phyloP scores from a whole-genome alignment of 2,797 vertebrate genomes.

The Morus bassanus region DNA sequence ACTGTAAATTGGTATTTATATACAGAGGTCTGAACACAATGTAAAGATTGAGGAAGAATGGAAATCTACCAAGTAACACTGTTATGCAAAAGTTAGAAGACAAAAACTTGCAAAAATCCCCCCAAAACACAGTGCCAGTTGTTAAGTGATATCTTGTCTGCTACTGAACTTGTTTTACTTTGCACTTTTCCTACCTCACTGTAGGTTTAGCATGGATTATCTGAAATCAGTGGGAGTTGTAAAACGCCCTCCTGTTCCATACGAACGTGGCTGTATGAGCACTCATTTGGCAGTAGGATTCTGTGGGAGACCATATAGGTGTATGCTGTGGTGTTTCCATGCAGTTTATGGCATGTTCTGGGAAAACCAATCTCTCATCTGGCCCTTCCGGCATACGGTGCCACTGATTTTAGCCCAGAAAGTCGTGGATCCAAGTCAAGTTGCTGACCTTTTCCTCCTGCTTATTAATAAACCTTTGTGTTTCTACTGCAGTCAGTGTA shows the following conservation, averaged over 20 bases:
- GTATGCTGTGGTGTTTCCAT: neutral
- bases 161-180: neutral
- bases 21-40: neutral
- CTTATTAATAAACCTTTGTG: neutral
- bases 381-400: neutral
- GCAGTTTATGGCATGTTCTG: neutral
- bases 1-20: neutral
- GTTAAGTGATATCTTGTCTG: neutral
- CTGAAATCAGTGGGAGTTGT: neutral
- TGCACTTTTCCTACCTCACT: neutral
- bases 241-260: neutral
- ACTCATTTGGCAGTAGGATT: neutral
- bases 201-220: neutral
- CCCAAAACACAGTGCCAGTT: accelerated
- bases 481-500: neutral
- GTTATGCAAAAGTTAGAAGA: neutral
- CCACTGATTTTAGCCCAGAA: neutral
- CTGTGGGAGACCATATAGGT: accelerated
- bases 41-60: neutral
- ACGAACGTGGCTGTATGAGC: accelerated
- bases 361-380: neutral
- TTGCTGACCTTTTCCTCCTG: neutral
- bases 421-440: neutral
- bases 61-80: neutral
- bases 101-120: neutral